Percentiles rank a stretch among this genome's conserved stretches.
These are phyloP conservation scores for Andrena chrysosceles DNA, from an alignment of 2,888 invertebrate species.

Conservation along the genomic window DNA sequence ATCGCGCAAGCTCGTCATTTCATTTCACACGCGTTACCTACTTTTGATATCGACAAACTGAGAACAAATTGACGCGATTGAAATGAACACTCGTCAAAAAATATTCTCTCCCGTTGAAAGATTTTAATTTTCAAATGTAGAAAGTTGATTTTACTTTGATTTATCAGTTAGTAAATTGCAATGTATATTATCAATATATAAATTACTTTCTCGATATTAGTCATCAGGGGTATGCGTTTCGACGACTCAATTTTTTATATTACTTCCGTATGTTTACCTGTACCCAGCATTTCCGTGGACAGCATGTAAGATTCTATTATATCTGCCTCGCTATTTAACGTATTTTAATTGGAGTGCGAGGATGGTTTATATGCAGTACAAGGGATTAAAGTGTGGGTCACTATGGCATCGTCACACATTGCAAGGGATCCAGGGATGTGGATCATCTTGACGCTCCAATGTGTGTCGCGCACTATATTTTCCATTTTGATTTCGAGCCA, in stretches of 20 bases:
- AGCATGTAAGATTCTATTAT: conserved; percentile 28
- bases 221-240: background rate
- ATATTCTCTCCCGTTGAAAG: conserved; percentile 26
- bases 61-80: background rate
- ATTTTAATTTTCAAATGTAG: conserved; percentile 52
- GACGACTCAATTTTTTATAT: background rate
- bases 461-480: conserved; percentile 69
- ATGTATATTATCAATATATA: conserved; percentile 12
- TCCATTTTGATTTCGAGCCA: conserved; percentile 80
- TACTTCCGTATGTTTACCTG: conserved; percentile 50
- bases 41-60: conserved; percentile 10
- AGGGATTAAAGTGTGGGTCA: conserved; percentile 45
- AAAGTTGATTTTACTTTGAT: conserved; percentile 3
- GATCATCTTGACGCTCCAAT: conserved; percentile 57
- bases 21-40: conserved; percentile 17
- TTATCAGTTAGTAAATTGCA: background rate
- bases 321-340: conserved; percentile 51
- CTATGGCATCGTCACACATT: conserved; percentile 74
- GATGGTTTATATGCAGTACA: conserved; percentile 30
- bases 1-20: conserved; percentile 26
- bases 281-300: conserved; percentile 65
- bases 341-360: conserved; percentile 40
- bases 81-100: conserved; percentile 26
- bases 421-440: conserved; percentile 67
- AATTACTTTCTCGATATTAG: conserved; percentile 34